Evolutionary conservation across 2,888 invertebrate species (phyloP), one percentile per base, ranked within the genome.

Genomic region (Psylliodes chrysocephalus): DNA sequence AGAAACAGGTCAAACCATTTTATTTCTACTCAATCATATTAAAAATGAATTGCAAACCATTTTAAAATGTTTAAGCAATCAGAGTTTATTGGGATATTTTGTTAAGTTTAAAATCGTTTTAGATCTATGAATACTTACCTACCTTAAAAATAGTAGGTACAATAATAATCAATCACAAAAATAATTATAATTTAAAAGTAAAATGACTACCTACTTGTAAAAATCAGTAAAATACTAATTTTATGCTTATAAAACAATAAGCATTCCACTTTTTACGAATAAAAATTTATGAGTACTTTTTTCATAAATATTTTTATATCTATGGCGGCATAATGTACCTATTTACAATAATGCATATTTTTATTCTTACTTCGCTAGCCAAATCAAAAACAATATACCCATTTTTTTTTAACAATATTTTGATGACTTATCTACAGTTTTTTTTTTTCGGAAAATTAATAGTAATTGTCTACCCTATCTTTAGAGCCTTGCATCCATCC

Each of bases 361-460:
- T 56, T 38, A 44, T 47, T 18, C 35, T 60, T 53, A 66, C 51
- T 25, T 60, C 35, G 44, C 56, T 66, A 63, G 46, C 49, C 55
- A 55, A 63, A 61, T 42, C 46, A 25, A 53, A 55, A 66, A 60
- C 46, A 55, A 60, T 47, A 40, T 59, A 63, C 63, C 46, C 60
- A 64, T 61, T 56, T 47, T 47, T 61, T 56, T 22, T 60, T 57
- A 65, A 66, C 65, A 66, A 63, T 66, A 47, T 51, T 51, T 60
- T 63, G 56, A 63, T 61, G 63, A 61, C 40, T 55, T 67, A 64
- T 49, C 55, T 74, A 74, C 62, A 64, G 67, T 35, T 49, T n/a
- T n/a, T n/a, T n/a, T n/a, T n/a, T n/a, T 49, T 40, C 19, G 22
- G 22, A 46, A 55, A 55, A 55, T 55, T 1, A 55, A 55, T 33